Conservation (phyloP, 1,140 invertebrate genomes). For the Sipha flava region DNA sequence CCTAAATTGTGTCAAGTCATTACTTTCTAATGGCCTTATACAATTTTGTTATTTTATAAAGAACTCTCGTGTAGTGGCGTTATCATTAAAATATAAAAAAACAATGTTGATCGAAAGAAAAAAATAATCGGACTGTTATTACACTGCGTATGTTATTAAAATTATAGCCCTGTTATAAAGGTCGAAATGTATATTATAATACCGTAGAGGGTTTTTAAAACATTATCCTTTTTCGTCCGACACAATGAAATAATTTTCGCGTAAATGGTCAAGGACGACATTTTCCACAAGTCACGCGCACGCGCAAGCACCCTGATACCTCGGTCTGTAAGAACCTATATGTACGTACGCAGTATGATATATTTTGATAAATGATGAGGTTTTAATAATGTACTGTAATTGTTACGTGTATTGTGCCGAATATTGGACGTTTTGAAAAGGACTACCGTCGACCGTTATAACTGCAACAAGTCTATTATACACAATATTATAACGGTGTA, state of each 20-base stretch:
- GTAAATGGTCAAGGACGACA: not conserved
- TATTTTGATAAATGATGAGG: too few species aligned
- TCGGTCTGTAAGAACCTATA: not conserved
- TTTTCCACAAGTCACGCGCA: not conserved
- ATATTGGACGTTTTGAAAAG: not conserved
- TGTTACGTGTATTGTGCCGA: too few species aligned
- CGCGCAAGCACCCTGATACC: not conserved
- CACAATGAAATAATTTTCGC: not conserved
- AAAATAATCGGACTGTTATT: not conserved
- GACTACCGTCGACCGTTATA: not conserved
- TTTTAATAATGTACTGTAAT: too few species aligned
- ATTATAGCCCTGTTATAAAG: not conserved
- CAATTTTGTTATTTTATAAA: not conserved
- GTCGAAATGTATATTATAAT: not conserved
- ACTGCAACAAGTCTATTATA: not conserved
- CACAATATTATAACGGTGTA: not conserved
- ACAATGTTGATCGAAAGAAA: not conserved
- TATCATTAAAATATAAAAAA: not conserved
- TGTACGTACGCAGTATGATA: too few species aligned
- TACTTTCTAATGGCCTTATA: not conserved
- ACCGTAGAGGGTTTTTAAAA: too few species aligned
- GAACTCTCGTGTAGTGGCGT: not conserved
- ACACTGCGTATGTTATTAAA: not conserved
- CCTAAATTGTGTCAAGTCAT: not conserved
- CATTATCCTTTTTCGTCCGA: not conserved